Evolutionary conservation across 2,888 invertebrate genomes (phyloP).

Genomic region (Apoda limacodes): DNA sequence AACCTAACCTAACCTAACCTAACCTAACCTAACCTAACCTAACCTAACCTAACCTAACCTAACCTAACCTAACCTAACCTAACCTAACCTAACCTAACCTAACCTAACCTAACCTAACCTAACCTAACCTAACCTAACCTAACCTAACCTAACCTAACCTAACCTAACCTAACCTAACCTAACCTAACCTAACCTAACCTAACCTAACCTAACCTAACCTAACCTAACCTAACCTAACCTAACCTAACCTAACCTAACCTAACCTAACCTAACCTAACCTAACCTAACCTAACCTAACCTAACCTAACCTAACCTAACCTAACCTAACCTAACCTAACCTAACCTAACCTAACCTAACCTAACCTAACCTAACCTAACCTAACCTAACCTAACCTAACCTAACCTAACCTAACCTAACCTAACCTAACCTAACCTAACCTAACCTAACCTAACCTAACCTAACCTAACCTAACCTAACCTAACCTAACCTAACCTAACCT

Average conservation of each 20-base stretch:
- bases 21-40: too few species aligned
- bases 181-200: conserved; percentile 3
- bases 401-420: conserved; percentile 2
- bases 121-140: too few species aligned
- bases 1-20: too few species aligned
- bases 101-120: too few species aligned
- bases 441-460: conserved; percentile 2
- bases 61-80: too few species aligned
- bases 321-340: conserved; percentile 2
- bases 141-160: conserved; percentile 2
- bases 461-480: conserved; percentile 2
- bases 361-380: conserved; percentile 2
- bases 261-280: conserved; percentile 1
- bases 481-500: conserved; percentile 2
- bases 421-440: conserved; percentile 2
- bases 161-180: conserved; percentile 4
- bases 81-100: too few species aligned
- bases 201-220: conserved; percentile 4
- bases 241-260: conserved; percentile 2
- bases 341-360: conserved; percentile 2
- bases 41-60: too few species aligned
- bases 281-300: conserved; percentile 2
- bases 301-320: conserved; percentile 2
- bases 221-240: conserved; percentile 3
- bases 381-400: conserved; percentile 2